Conservation (phyloP, 1,140 invertebrate genomes). For the Lepidotrigona ventralis region DNA sequence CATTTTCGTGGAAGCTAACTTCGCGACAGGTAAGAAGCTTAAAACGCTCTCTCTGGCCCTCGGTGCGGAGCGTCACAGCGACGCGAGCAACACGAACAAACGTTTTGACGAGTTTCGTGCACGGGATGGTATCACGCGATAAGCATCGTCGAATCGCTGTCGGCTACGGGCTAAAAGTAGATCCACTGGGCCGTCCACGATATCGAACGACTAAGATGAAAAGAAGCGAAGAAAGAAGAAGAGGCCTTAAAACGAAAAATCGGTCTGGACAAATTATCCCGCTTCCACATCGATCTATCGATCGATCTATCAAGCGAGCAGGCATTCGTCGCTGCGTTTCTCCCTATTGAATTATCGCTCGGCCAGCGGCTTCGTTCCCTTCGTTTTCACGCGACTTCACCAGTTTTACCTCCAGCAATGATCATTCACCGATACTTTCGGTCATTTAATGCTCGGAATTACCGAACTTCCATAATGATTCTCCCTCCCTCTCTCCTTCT, state of each 20-base stretch:
- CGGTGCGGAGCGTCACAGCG: slow-evolving; percentile 17
- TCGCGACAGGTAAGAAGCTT: slow-evolving; percentile 49
- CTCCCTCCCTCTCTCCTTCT: too few species aligned
- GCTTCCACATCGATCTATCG: not conserved
- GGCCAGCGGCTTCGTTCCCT: not conserved
- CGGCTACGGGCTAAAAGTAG: not conserved
- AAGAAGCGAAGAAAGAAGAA: not conserved
- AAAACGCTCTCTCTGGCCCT: slow-evolving; percentile 1
- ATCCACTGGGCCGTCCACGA: not conserved
- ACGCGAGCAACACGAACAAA: slow-evolving; percentile 10
- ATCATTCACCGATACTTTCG: slow-evolving; percentile 25
- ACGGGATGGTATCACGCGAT: slow-evolving; percentile 35
- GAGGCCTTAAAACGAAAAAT: not conserved
- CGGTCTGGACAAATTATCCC: not conserved
- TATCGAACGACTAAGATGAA: not conserved
- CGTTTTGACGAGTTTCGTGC: slow-evolving; percentile 45
- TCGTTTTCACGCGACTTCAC: not conserved
- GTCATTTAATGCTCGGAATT: slow-evolving; percentile 29
- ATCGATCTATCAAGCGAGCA: not conserved
- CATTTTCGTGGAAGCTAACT: slow-evolving; percentile 48
- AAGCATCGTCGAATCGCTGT: slow-evolving; percentile 26
- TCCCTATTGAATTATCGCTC: slow-evolving; percentile 26
- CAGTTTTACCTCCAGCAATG: slow-evolving; percentile 9
- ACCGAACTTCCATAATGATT: not conserved
- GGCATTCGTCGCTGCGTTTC: not conserved